These are phyloP conservation scores for Drosophila paramelanica DNA, from an alignment of 2,888 invertebrate species.

Conservation along the genomic window DNA sequence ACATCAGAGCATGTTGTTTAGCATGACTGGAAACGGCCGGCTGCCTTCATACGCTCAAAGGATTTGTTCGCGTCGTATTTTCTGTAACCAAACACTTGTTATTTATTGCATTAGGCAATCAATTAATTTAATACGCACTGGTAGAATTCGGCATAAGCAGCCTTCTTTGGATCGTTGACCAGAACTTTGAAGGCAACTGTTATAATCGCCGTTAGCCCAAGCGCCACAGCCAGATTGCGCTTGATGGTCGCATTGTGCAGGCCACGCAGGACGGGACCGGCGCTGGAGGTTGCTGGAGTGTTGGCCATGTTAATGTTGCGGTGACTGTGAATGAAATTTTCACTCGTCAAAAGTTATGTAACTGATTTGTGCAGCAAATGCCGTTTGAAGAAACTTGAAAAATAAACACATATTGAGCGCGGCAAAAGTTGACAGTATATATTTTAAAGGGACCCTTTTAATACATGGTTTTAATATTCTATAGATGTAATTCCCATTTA, in stretches of 20 bases:
- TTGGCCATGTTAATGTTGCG: conserved; percentile 72
- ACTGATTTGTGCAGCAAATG: conserved; percentile 31
- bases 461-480: not conserved
- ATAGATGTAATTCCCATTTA: conserved; percentile 1
- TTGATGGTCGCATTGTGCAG: conserved; percentile 88
- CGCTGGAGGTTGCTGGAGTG: conserved; percentile 81
- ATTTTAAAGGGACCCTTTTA: not conserved
- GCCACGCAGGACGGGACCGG: conserved; percentile 90
- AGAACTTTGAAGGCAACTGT: conserved; percentile 86
- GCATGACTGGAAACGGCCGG: conserved; percentile 85
- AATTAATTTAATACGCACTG: conserved; percentile 86
- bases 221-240: conserved; percentile 86
- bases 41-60: conserved; percentile 84
- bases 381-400: not conserved
- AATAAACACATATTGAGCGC: not conserved
- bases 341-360: conserved; percentile 63
- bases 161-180: conserved; percentile 86
- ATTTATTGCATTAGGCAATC: not conserved
- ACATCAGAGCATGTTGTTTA: conserved; percentile 50
- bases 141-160: conserved; percentile 90
- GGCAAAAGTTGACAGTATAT: not conserved
- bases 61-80: conserved; percentile 84
- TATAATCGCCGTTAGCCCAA: conserved; percentile 82
- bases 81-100: conserved; percentile 55
- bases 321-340: conserved; percentile 31